Evolutionary conservation across 2,888 invertebrate species (phyloP).

Genomic region (Dione vanillae): DNA sequence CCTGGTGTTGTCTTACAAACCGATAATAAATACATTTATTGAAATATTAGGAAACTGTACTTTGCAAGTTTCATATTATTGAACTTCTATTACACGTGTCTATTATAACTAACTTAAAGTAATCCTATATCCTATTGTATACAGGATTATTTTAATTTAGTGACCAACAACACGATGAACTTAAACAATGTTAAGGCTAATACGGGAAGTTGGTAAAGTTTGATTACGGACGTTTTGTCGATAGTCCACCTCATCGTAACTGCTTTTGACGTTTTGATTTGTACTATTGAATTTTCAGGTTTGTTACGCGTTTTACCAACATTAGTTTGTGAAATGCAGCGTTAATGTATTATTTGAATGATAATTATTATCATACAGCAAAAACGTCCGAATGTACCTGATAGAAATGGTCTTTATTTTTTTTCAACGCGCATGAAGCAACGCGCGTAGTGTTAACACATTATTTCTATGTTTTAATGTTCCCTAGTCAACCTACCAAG

Average conservation of each 20-base stretch:
- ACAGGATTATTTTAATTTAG: too few species aligned
- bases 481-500: too few species aligned
- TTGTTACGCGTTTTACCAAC: not conserved
- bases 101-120: not conserved
- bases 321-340: not conserved
- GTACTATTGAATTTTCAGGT: constrained; percentile 21
- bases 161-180: constrained; percentile 26
- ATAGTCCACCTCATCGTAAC: constrained; percentile 40
- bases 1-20: constrained; percentile 3
- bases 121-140: constrained; percentile 27
- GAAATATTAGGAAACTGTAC: not conserved
- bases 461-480: too few species aligned
- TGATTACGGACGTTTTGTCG: constrained; percentile 62
- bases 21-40: not conserved
- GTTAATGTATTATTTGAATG: not conserved
- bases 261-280: constrained; percentile 42
- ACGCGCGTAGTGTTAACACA: too few species aligned
- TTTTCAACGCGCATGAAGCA: too few species aligned
- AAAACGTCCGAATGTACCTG: not conserved
- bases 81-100: not conserved
- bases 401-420: not conserved
- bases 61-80: not conserved
- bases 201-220: constrained; percentile 59
- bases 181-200: constrained; percentile 54
- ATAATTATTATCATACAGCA: not conserved